Conservation (phyloP, 2,797 vertebrate species). For the Rhynchotus rufescens region DNA sequence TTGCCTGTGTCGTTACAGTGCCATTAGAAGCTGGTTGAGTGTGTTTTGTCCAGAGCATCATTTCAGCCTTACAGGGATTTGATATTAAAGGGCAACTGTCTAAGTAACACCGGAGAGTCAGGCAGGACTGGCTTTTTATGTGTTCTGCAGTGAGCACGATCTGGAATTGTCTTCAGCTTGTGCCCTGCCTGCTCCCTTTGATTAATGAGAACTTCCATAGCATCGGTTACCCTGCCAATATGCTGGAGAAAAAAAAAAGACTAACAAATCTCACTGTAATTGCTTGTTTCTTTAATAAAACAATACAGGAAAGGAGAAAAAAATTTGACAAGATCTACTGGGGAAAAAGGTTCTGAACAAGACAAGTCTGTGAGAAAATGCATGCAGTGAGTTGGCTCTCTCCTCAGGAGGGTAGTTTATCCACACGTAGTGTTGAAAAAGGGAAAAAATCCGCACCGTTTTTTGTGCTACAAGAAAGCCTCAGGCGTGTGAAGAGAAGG, state of each 20-base stretch:
- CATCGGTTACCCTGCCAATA: conserved; percentile 62
- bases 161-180: conserved; percentile 33
- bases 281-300: conserved; percentile 55
- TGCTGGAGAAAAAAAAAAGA: not conserved
- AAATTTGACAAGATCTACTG: not conserved
- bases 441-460: not conserved
- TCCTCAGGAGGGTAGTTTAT: not conserved
- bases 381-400: not conserved
- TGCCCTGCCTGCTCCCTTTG: conserved; percentile 62
- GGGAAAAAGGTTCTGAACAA: not conserved
- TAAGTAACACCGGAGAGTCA: not conserved
- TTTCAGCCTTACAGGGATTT: not conserved
- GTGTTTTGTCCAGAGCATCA: not conserved
- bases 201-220: conserved; percentile 68
- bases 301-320: not conserved
- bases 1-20: not conserved
- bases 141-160: not conserved
- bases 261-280: conserved; percentile 43
- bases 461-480: not conserved
- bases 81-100: conserved; percentile 43
- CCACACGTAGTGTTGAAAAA: not conserved
- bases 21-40: not conserved
- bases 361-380: not conserved
- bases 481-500: not conserved
- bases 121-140: conserved; percentile 54